These are phyloP conservation scores for Trachelus tabidus DNA, from an alignment of 2,888 invertebrate genomes.

Conservation along the genomic window DNA sequence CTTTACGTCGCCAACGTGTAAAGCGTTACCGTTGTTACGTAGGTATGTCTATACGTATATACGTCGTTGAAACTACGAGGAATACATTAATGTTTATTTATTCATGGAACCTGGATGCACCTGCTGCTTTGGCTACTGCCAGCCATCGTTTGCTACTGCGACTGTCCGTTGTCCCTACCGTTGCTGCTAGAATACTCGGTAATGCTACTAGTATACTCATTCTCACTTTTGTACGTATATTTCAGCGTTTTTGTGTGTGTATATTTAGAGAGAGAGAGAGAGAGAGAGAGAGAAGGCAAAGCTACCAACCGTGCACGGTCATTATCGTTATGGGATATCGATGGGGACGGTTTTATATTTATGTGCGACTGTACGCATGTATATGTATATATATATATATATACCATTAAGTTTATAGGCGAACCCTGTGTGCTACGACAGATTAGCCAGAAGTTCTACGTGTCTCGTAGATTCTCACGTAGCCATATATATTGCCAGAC, in stretches of 20 bases:
- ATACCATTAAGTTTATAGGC: no score
- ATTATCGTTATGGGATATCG: constrained; percentile 20
- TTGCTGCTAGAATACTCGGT: neutral
- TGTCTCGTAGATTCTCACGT: no score
- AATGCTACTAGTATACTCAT: neutral
- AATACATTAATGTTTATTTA: constrained; percentile 27
- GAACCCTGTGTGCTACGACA: no score
- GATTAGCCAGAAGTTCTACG: no score
- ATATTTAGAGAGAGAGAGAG: neutral
- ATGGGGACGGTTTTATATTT: neutral
- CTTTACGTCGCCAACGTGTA: neutral
- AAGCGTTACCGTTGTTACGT: neutral
- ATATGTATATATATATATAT: no score
- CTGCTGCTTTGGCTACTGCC: neutral
- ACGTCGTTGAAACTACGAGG: neutral
- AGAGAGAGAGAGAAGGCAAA: no score
- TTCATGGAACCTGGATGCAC: constrained; percentile 22
- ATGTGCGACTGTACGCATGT: no score
- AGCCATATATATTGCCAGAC: no score
- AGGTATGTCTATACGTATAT: neutral
- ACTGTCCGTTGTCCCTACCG: neutral
- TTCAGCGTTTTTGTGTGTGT: constrained; percentile 2
- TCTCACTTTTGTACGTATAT: neutral
- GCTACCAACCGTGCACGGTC: neutral
- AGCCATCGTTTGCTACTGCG: neutral